Percentiles rank a stretch among this genome's conserved stretches.
Evolutionary conservation across 2,888 invertebrate species (phyloP).

Genomic region (Cremastobaeus sp.): DNA sequence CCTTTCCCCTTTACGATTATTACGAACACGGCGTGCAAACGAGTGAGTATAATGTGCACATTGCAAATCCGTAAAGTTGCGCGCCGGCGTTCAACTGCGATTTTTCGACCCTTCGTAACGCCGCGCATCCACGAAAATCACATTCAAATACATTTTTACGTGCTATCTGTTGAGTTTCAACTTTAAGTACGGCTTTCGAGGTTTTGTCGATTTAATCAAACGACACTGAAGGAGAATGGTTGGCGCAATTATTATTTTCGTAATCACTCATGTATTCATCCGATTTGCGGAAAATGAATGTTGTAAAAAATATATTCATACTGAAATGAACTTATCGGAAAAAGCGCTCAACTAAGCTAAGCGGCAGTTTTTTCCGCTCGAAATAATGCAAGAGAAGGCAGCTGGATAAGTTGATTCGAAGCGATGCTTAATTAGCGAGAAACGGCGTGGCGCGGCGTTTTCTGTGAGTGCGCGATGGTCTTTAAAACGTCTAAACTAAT

Average conservation of each 20-base stretch:
- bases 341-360: too few relatives aligned
- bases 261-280: too few relatives aligned
- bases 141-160: conserved; percentile 45
- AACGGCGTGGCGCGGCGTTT: conserved; percentile 25
- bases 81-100: conserved; percentile 19
- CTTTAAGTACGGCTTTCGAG: conserved; percentile 20
- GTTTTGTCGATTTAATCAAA: conserved; percentile 33
- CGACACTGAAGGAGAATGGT: too few relatives aligned
- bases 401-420: conserved; percentile 24
- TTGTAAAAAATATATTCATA: too few relatives aligned
- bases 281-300: too few relatives aligned
- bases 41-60: conserved; percentile 65
- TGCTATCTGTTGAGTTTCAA: conserved; percentile 49
- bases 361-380: conserved; percentile 8
- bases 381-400: conserved; percentile 18
- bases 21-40: conserved; percentile 63
- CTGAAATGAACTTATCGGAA: too few relatives aligned
- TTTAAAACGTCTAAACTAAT: conserved; percentile 70
- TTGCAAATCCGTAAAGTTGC: conserved; percentile 65
- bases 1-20: conserved; percentile 27
- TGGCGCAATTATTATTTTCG: too few relatives aligned
- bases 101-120: conserved; percentile 53
- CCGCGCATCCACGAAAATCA: conserved; percentile 39
- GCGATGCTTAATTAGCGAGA: conserved; percentile 49
- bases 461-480: conserved; percentile 59